A percentile compares a stretch with the other conserved stretches of the same genome.
phyloP scores from a whole-genome alignment of 2,888 invertebrate genomes.

The Melolontha melolontha region DNA sequence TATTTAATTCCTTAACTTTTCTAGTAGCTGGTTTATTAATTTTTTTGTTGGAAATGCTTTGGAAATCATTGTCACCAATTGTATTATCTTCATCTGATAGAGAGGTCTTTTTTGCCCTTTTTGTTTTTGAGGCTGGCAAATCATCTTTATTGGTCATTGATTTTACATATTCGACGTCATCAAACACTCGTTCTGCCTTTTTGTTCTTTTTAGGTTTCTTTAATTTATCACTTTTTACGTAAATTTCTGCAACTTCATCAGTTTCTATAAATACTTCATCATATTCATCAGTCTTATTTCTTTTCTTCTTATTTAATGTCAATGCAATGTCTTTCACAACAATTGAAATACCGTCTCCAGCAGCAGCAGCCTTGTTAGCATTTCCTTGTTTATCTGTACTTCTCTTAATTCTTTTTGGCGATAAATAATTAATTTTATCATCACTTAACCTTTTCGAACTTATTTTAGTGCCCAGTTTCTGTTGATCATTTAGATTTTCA shows the following conservation, averaged over 20 bases:
- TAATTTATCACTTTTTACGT: too few species aligned
- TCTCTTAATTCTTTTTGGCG: conserved; percentile 7
- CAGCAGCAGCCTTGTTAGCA: neutral
- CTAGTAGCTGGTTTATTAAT: neutral
- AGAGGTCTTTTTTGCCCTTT: neutral
- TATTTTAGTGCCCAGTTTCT: neutral
- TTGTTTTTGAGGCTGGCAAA: too few species aligned
- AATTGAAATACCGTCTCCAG: too few species aligned
- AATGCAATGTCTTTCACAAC: neutral
- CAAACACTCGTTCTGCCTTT: too few species aligned
- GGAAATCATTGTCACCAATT: neutral
- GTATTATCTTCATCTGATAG: conserved; percentile 2
- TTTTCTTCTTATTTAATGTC: neutral
- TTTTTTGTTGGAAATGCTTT: neutral
- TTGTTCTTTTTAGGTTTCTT: too few species aligned
- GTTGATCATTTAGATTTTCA: conserved; percentile 1
- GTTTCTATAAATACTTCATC: neutral
- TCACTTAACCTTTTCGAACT: conserved; percentile 15
- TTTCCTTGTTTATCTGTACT: conserved; percentile 3
- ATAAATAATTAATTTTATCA: conserved; percentile 5
- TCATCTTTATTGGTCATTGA: too few species aligned
- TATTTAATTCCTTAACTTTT: conserved; percentile 15
- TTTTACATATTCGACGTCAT: too few species aligned
- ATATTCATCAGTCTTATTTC: neutral
- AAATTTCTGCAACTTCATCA: neutral